phyloP scores from a whole-genome alignment of 2,888 invertebrate genomes.

The Halictus quadricinctus region DNA sequence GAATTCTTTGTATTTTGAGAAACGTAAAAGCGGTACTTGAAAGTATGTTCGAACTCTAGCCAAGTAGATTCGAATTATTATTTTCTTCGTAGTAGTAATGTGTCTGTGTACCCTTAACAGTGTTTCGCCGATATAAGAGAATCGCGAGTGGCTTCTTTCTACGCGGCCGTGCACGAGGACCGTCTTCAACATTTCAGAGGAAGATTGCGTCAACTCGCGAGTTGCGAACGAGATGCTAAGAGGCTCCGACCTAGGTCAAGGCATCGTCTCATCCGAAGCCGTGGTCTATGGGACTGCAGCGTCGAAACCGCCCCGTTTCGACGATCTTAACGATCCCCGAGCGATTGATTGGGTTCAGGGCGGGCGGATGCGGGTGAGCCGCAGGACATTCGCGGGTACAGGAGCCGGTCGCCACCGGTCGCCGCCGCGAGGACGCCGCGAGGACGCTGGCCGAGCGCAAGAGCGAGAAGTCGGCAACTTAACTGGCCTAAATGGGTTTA shows the following conservation, averaged over 20 bases:
- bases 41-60: too few species aligned
- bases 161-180: too few species aligned
- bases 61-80: too few species aligned
- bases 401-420: conserved; percentile 30
- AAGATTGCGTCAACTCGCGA: neutral
- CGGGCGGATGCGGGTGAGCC: neutral
- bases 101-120: too few species aligned
- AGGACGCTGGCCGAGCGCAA: conserved; percentile 53
- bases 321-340: neutral
- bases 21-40: too few species aligned
- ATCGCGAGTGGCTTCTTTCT: neutral
- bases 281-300: neutral
- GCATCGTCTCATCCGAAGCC: neutral
- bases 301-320: neutral
- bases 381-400: conserved; percentile 53
- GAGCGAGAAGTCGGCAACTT: conserved; percentile 77
- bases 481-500: conserved; percentile 82
- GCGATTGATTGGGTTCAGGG: neutral
- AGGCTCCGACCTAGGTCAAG: neutral
- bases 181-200: neutral
- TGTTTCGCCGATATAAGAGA: neutral
- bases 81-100: too few species aligned
- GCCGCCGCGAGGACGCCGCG: conserved; percentile 8
- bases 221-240: neutral
- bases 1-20: too few species aligned